Base-by-base conservation (phyloP, 2,888 invertebrate species). In the Xylocampa areola region DNA sequence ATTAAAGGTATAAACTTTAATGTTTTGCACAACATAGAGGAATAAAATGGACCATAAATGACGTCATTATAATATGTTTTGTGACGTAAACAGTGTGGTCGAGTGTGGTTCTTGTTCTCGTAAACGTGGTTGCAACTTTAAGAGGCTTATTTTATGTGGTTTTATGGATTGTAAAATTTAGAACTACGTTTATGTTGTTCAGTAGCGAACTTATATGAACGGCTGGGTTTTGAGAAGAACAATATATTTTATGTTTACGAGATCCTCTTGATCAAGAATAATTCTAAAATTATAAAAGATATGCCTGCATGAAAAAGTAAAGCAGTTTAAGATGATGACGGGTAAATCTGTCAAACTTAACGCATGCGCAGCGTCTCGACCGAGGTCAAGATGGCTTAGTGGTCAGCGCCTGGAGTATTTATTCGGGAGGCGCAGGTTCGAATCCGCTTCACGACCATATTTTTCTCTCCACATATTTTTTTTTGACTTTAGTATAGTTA, bases 151-250 rank as follows among this genome's bases (percentile, higher is more conserved):
- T 63, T 54, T 67, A 67, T 61, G 33, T 40, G 50, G 64, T 67
- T 66, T 67, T 66, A 66, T 66, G 61, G 61, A 36, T 64, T 54
- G 51, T 68, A 59, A 68, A 68, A 68, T 54, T 37, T 59, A 54
- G 30, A 40, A 32, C 8, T 37, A 58, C 25, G 14, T 51, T 64
- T 44, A 68, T 47, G 13, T 6, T 50, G 47, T 29, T 17, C 35
- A 29, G 41, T 11, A 25, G 10, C 11, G 17, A 47, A 45, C 25
- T 66, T 41, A 50, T 17, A 30, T 19, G 25, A 49, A 29, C 25
- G 17, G 39, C 45, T 49, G 60, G 33, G 2, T 16, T 52, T 52
- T 65, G 23, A 51, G 41, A 33, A n/a, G 45, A 25, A 30, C 39
- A 47, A 37, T 21, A 37, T 16, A n/a, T 21, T 8, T 32, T 25